Conservation (phyloP, 2,113 vertebrate genomes). For the Chaenogobius annularis region DNA sequence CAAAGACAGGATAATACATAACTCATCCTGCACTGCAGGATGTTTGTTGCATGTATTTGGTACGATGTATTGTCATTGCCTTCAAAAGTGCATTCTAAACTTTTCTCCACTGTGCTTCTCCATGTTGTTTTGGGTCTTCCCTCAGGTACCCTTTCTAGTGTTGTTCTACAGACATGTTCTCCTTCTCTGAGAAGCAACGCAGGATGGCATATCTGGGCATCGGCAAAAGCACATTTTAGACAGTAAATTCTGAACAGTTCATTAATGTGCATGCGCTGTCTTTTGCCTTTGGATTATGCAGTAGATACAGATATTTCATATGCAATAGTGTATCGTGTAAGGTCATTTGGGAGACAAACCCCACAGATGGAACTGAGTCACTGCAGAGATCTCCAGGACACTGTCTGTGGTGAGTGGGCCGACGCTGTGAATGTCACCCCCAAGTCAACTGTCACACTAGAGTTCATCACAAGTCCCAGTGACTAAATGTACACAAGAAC, state of each 20-base stretch:
- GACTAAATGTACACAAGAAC: not conserved
- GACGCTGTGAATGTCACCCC: constrained; percentile 25
- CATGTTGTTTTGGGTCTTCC: too few species aligned
- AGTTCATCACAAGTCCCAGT: constrained; percentile 2
- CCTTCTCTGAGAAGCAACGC: too few species aligned
- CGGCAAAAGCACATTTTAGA: too few species aligned
- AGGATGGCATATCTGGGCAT: too few species aligned
- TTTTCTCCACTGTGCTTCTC: not conserved
- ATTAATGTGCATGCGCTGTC: too few species aligned
- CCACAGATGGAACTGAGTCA: constrained; percentile 19
- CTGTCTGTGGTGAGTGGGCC: not conserved
- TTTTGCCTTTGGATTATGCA: too few species aligned
- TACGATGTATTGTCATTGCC: not conserved
- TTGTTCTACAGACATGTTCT: too few species aligned
- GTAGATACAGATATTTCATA: too few species aligned
- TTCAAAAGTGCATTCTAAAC: not conserved
- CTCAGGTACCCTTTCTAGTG: too few species aligned
- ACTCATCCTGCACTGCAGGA: too few species aligned
- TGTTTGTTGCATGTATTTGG: not conserved
- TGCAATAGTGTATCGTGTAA: too few species aligned
- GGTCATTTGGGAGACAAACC: not conserved
- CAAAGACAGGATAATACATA: not conserved
- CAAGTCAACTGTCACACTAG: constrained; percentile 20
- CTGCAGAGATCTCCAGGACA: constrained; percentile 8
- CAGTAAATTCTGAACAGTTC: too few species aligned